Evolutionary conservation across 2,888 invertebrate genomes (phyloP).

Genomic region (Griposia aprilina): DNA sequence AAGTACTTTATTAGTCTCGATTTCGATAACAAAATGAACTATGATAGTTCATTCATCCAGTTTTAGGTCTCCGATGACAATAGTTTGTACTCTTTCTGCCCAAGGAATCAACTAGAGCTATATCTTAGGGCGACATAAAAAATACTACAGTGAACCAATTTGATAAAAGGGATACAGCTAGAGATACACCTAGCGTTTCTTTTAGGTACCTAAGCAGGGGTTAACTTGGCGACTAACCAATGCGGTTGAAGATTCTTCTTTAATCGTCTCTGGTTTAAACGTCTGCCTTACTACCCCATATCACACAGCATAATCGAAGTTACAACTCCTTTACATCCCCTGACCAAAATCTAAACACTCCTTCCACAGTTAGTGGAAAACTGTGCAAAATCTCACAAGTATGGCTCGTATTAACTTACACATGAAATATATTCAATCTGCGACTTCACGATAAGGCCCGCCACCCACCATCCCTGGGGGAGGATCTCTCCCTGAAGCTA

Average conservation of each 20-base stretch:
- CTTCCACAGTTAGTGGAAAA: constrained; percentile 61
- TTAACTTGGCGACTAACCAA: neutral
- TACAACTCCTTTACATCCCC: constrained; percentile 13
- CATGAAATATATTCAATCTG: constrained; percentile 94
- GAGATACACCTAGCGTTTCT: no score
- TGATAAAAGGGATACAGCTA: neutral
- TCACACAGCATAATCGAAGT: neutral
- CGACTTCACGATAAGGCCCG: constrained; percentile 91
- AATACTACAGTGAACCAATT: neutral
- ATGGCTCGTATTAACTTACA: constrained; percentile 84
- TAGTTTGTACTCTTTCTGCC: neutral
- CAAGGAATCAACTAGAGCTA: neutral
- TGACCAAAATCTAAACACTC: constrained; percentile 52
- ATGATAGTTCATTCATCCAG: neutral
- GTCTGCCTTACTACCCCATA: neutral
- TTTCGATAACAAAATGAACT: neutral
- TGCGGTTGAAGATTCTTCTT: neutral
- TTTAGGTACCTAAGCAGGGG: no score
- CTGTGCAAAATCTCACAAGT: constrained; percentile 74
- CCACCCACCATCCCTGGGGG: constrained; percentile 66
- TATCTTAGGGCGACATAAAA: neutral
- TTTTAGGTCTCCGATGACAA: neutral
- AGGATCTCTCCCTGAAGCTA: constrained; percentile 69
- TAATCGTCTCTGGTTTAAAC: neutral
- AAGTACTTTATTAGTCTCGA: neutral